phyloP scores from a whole-genome alignment of 2,113 vertebrate species.

The Cynopterus brachyotis region DNA sequence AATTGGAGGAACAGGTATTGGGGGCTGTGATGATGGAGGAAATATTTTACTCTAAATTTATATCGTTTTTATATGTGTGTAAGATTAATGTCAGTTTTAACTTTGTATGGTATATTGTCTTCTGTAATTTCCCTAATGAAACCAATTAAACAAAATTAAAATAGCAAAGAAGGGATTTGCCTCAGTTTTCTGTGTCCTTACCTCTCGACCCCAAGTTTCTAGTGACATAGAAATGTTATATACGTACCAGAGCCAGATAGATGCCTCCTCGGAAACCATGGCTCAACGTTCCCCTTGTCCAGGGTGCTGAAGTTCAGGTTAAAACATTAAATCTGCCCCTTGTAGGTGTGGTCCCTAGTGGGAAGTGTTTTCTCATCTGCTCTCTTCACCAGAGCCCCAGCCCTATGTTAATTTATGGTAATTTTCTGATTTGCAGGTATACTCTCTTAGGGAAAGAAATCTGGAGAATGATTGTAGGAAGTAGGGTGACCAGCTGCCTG shows the following conservation, averaged over 20 bases:
- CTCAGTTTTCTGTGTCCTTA: neutral
- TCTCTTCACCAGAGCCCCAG: neutral
- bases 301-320: neutral
- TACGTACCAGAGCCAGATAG: neutral
- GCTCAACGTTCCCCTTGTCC: neutral
- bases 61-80: neutral
- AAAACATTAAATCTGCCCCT: neutral
- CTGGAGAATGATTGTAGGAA: neutral
- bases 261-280: too few species aligned
- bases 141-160: neutral
- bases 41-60: neutral
- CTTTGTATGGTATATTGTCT: neutral
- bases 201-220: neutral
- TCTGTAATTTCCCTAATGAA: neutral
- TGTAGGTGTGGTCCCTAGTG: neutral
- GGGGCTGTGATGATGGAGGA: neutral
- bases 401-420: neutral
- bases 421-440: neutral
- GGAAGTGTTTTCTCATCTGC: neutral
- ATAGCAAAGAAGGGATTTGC: neutral
- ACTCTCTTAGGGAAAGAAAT: neutral
- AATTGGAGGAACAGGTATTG: neutral
- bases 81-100: neutral
- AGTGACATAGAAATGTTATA: neutral
- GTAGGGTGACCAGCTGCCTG: neutral